Evolutionary conservation across 2,888 invertebrate species (phyloP).

Genomic region (Meteorus colon): DNA sequence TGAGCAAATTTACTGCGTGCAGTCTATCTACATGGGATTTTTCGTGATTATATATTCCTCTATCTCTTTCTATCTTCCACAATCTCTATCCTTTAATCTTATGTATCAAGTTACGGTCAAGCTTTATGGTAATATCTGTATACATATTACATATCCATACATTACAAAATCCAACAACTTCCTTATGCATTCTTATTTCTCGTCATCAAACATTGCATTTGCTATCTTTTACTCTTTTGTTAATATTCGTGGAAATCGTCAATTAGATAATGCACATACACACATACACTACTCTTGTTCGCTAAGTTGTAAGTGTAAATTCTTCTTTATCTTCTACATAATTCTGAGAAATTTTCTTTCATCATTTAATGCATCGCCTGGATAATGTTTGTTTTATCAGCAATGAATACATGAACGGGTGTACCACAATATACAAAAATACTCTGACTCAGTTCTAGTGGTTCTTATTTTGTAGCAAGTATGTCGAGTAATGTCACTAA

Average conservation of each 20-base stretch:
- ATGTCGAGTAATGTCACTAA: too few relatives aligned
- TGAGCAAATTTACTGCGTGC: slow-evolving; percentile 53
- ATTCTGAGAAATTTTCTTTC: slow-evolving; percentile 63
- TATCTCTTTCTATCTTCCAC: neutral
- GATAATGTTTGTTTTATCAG: slow-evolving; percentile 5
- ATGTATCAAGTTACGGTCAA: neutral
- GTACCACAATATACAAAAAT: too few relatives aligned
- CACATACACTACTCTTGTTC: slow-evolving; percentile 40
- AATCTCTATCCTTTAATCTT: neutral
- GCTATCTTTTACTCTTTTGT: slow-evolving; percentile 50
- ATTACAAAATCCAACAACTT: neutral
- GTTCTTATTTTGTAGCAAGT: too few relatives aligned
- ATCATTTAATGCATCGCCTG: slow-evolving; percentile 11
- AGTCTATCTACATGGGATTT: slow-evolving; percentile 46
- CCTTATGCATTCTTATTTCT: slow-evolving; percentile 14
- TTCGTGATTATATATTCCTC: slow-evolving; percentile 49
- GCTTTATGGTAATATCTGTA: slow-evolving; percentile 31
- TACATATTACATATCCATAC: neutral
- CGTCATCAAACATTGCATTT: slow-evolving; percentile 6
- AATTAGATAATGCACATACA: slow-evolving; percentile 55
- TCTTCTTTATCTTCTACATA: slow-evolving; percentile 62
- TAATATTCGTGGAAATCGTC: slow-evolving; percentile 57
- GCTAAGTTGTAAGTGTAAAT: slow-evolving; percentile 58
- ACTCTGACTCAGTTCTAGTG: too few relatives aligned
- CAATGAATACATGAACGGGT: too few relatives aligned